phyloP scores from a whole-genome alignment of 2,113 vertebrate genomes.

The Neodon shergylaensis region DNA sequence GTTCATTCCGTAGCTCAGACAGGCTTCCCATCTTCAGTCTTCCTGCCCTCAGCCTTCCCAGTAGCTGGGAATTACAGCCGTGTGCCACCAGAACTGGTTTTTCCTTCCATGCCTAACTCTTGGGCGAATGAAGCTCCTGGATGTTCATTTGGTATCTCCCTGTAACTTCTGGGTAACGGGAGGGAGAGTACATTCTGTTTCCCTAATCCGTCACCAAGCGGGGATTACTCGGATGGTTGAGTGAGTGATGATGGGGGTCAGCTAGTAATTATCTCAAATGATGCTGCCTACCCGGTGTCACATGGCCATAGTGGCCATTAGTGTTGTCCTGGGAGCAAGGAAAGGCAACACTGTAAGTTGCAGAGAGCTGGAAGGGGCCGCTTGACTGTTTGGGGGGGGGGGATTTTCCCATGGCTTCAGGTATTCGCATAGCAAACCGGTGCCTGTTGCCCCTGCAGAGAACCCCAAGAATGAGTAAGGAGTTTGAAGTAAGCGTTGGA shows the following conservation, averaged over 20 bases:
- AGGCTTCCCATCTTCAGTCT: not conserved
- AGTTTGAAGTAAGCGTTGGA: conserved; percentile 8
- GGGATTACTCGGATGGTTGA: not conserved
- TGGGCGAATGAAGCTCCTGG: not conserved
- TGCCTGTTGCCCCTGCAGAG: not conserved
- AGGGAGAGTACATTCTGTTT: not conserved
- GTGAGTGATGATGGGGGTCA: not conserved
- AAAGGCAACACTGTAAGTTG: not conserved
- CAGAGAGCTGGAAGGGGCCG: not conserved
- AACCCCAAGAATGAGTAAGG: not conserved
- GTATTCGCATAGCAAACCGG: not conserved
- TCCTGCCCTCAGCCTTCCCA: not conserved
- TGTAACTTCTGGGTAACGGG: not conserved
- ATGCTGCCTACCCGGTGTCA: not conserved
- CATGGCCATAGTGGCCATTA: not conserved
- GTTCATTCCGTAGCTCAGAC: not conserved
- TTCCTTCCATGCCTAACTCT: conserved; percentile 10
- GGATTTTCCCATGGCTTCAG: not conserved
- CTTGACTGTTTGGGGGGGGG: not conserved
- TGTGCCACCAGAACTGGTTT: not conserved
- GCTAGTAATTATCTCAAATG: not conserved
- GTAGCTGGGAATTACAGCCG: not conserved
- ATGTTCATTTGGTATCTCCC: not conserved
- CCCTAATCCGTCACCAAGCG: not conserved
- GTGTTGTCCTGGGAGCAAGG: not conserved